phyloP scores from a whole-genome alignment of 2,888 invertebrate species.

The Limnephilus lunatus region DNA sequence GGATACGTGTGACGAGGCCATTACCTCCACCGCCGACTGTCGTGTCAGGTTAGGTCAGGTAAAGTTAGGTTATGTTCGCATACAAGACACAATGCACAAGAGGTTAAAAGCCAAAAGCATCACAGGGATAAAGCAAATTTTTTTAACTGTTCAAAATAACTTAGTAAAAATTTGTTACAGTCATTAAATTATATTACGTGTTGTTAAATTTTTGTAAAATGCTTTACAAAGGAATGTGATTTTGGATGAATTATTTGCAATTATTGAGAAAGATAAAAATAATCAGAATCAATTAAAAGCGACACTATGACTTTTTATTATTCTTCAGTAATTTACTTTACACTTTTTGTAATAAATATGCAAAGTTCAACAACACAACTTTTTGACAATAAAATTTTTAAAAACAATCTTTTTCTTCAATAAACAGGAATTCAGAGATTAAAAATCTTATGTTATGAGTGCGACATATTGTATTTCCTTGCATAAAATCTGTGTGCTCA shows the following conservation, averaged over 20 bases:
- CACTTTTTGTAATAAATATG: too few species aligned
- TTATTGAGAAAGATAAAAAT: background rate
- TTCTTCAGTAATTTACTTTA: background rate
- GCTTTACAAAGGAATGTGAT: background rate
- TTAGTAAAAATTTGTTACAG: background rate
- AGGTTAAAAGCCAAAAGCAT: slow-evolving; percentile 21
- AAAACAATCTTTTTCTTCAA: background rate
- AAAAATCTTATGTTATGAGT: background rate
- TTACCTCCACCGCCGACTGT: slow-evolving; percentile 78
- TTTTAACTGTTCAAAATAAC: background rate
- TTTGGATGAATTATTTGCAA: background rate
- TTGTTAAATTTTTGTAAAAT: too few species aligned
- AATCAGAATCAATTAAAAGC: background rate
- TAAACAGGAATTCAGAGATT: too few species aligned
- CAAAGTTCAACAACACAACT: too few species aligned
- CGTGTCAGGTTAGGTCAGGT: slow-evolving; percentile 49
- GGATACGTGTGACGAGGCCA: slow-evolving; percentile 76
- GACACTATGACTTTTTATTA: background rate
- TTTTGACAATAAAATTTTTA: too few species aligned
- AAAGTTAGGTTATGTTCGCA: slow-evolving; percentile 48
- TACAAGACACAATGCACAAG: slow-evolving; percentile 29
- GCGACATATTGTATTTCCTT: background rate
- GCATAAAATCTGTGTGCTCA: background rate
- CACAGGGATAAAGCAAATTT: background rate
- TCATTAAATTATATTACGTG: too few species aligned